A percentile compares a stretch with the other conserved stretches of the same genome.
Evolutionary conservation across 2,113 vertebrate species (phyloP).

Genomic region (Silurus meridionalis): DNA sequence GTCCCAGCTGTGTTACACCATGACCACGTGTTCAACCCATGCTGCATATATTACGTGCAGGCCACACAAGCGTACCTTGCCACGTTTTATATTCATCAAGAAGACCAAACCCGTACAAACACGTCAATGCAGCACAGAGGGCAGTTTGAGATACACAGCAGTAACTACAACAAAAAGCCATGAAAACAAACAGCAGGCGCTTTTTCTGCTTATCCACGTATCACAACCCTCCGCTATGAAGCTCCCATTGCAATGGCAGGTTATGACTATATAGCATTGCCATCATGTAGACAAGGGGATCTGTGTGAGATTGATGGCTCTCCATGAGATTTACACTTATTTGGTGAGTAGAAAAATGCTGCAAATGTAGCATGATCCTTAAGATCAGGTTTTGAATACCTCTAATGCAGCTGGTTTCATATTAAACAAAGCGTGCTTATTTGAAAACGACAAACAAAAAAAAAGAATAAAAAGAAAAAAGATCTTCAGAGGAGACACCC

Average conservation of each 20-base stretch:
- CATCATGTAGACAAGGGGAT: background rate
- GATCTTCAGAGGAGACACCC: background rate
- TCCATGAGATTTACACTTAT: background rate
- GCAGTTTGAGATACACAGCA: background rate
- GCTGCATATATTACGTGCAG: background rate
- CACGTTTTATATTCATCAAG: background rate
- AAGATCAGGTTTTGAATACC: background rate
- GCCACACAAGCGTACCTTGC: background rate
- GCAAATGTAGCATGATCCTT: background rate
- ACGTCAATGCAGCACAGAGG: background rate
- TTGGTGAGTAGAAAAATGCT: background rate
- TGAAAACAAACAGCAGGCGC: background rate
- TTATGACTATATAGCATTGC: background rate
- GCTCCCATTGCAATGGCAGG: background rate
- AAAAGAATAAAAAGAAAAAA: background rate
- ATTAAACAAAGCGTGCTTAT: background rate
- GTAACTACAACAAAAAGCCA: background rate
- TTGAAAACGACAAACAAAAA: background rate
- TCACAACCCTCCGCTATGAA: background rate
- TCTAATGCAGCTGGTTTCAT: background rate
- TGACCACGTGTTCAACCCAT: background rate
- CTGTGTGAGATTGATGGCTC: background rate
- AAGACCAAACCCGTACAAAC: background rate
- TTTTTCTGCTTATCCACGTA: background rate
- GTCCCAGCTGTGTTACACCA: background rate